Percentiles rank a stretch among this genome's conserved stretches.
These are phyloP conservation scores for Elachura formosa DNA, from an alignment of 2,113 vertebrate genomes.

Conservation along the genomic window DNA sequence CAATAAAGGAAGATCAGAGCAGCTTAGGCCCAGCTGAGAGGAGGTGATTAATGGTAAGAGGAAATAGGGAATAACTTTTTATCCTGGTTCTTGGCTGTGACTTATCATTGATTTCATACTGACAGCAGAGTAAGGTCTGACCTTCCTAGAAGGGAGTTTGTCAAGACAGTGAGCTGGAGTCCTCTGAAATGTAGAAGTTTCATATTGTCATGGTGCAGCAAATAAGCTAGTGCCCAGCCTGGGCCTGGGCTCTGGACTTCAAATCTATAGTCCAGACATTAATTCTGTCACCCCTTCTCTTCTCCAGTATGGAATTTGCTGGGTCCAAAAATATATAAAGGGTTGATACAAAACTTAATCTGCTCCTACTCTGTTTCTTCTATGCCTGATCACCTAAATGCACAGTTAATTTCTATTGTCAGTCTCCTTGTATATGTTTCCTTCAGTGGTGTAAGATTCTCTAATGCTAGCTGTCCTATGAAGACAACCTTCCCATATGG, in stretches of 20 bases:
- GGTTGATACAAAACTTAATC: neutral
- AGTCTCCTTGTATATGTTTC: neutral
- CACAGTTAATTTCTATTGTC: neutral
- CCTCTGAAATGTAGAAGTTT: neutral
- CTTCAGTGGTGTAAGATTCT: neutral
- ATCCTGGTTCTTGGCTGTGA: neutral
- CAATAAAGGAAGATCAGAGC: neutral
- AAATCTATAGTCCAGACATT: neutral
- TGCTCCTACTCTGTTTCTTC: neutral
- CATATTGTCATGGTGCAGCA: neutral
- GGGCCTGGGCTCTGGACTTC: neutral
- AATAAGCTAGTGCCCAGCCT: neutral
- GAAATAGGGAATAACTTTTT: neutral
- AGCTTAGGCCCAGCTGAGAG: neutral
- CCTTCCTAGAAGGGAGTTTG: neutral
- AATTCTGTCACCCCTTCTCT: neutral
- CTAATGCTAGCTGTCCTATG: neutral
- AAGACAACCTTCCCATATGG: neutral
- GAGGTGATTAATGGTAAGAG: neutral
- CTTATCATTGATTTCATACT: neutral
- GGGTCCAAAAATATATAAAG: neutral
- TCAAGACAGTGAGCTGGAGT: neutral
- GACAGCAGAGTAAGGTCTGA: neutral
- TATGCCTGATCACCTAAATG: neutral
- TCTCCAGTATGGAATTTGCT: neutral